Evolutionary conservation across 1,140 invertebrate genomes (phyloP).

Genomic region (Sycobia sp.): DNA sequence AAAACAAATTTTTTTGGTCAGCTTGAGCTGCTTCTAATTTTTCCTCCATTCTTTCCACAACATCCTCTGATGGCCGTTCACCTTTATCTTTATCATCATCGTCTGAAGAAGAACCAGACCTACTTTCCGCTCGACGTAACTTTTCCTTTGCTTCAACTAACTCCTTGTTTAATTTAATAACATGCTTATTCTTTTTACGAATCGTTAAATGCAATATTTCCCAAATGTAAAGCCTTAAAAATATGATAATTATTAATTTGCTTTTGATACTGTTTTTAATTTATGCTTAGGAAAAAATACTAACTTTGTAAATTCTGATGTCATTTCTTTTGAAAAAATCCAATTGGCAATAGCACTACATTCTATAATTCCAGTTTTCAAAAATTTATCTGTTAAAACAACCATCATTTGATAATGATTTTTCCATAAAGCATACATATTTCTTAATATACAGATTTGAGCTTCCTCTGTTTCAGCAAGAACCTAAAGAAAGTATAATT

Average conservation of each 20-base stretch:
- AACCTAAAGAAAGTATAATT: constrained; percentile 65
- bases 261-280: neutral
- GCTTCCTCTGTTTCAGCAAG: constrained; percentile 93
- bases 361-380: constrained; percentile 96
- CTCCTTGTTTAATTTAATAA: constrained; percentile 82
- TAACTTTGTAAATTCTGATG: constrained; percentile 87
- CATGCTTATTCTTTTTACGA: constrained; percentile 95
- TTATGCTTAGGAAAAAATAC: constrained; percentile 32
- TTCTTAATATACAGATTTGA: constrained; percentile 91
- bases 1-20: constrained; percentile 95
- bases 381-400: constrained; percentile 94
- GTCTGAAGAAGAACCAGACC: constrained; percentile 79
- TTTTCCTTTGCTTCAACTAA: constrained; percentile 86
- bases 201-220: constrained; percentile 96
- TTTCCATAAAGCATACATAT: constrained; percentile 93
- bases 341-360: constrained; percentile 97
- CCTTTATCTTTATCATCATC: constrained; percentile 74
- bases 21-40: constrained; percentile 91
- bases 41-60: constrained; percentile 94
- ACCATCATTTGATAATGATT: constrained; percentile 97
- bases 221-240: constrained; percentile 86
- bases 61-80: constrained; percentile 84
- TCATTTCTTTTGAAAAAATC: constrained; percentile 98
- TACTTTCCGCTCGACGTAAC: constrained; percentile 74
- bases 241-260: constrained; percentile 6